These are phyloP conservation scores for Papilio polyxenes DNA, from an alignment of 1,140 invertebrate species.

Conservation along the genomic window DNA sequence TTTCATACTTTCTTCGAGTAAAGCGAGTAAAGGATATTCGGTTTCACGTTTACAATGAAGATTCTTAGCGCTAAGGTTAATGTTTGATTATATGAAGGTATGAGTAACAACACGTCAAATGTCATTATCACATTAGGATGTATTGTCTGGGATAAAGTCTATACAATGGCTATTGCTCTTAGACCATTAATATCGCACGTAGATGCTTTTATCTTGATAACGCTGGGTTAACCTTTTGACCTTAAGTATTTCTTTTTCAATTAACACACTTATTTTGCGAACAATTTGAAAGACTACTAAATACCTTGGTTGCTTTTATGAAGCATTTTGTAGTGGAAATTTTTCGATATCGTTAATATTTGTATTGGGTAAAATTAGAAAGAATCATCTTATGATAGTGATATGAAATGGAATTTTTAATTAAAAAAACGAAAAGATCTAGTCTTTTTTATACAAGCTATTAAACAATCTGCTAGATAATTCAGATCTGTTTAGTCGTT, in stretches of 20 bases:
- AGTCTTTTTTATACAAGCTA: no score
- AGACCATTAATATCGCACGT: not conserved
- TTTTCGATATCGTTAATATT: not conserved
- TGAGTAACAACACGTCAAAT: not conserved
- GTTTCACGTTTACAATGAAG: not conserved
- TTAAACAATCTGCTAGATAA: no score
- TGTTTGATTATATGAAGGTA: not conserved
- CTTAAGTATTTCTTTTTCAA: not conserved
- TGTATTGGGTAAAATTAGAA: not conserved
- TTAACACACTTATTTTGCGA: not conserved
- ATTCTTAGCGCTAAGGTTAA: not conserved
- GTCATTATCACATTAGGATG: conserved; percentile 8
- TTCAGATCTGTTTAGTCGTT: no score
- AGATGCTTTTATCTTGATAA: not conserved
- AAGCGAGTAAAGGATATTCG: conserved; percentile 7
- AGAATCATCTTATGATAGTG: no score
- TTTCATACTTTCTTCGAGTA: not conserved
- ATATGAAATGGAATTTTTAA: no score
- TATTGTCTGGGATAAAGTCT: not conserved
- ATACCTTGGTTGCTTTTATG: not conserved
- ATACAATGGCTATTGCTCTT: not conserved
- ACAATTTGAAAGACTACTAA: not conserved
- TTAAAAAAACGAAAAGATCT: no score
- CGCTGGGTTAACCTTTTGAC: not conserved
- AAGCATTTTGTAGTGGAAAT: not conserved